Evolutionary conservation across 2,113 vertebrate genomes (phyloP).

Genomic region (Pituophis catenifer): DNA sequence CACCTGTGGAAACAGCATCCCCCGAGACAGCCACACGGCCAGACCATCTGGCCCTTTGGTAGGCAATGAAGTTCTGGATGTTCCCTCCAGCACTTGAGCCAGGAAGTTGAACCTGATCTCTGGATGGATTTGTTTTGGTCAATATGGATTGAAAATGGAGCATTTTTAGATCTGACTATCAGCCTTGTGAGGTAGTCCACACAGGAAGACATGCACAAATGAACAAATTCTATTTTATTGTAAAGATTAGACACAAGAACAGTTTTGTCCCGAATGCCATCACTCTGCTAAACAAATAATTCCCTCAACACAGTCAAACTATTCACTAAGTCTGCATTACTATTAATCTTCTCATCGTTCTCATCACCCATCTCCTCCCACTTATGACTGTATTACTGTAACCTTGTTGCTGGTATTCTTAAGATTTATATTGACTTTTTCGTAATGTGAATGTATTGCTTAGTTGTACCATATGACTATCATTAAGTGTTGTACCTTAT

Average conservation of each 20-base stretch:
- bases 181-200: background rate
- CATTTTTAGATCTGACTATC: background rate
- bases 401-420: too few relatives aligned
- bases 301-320: too few relatives aligned
- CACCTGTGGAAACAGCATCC: background rate
- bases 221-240: background rate
- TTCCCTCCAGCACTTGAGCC: background rate
- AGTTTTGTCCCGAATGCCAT: too few relatives aligned
- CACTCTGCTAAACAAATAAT: too few relatives aligned
- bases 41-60: background rate
- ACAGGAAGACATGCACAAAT: background rate
- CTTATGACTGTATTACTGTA: too few relatives aligned
- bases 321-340: too few relatives aligned
- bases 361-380: too few relatives aligned
- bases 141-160: background rate
- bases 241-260: background rate
- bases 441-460: too few relatives aligned
- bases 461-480: too few relatives aligned
- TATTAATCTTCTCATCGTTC: too few relatives aligned
- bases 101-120: background rate
- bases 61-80: background rate
- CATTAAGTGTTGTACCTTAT: too few relatives aligned
- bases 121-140: background rate
- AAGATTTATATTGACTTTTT: too few relatives aligned
- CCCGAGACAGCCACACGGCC: background rate